Evolutionary conservation across 2,113 vertebrate genomes (phyloP), one percentile per base, ranked within the genome.

Genomic region (Melospiza georgiana): DNA sequence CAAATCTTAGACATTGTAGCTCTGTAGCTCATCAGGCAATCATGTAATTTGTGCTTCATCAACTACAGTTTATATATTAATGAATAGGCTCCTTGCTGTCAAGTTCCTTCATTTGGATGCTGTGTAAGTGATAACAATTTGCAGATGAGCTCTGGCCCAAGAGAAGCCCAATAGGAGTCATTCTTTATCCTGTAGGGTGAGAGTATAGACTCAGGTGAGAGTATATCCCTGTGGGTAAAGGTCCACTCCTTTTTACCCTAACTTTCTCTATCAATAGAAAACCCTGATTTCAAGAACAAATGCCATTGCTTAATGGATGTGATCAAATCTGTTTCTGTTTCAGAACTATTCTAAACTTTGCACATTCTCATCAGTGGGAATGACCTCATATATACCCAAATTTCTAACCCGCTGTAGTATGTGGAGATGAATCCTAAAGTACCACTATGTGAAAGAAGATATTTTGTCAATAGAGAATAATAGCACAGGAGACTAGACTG

Each of bases 41-140:
- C 89, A 94, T 81, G 83, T 93, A 43, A 93, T 91, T 96, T 84
- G 73, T 82, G 73, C 87, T 94, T 93, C 92, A 87, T 95, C 93
- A 95, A 44, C 67, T 79, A 55, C 55, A 41, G 76, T 85, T 96
- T 91, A 89, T 94, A 76, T 84, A 87, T 92, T 94, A 89, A 96
- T 96, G 73, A 95, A 90, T 43, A 85, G 82, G 77, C 73, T 89
- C 66, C 95, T 89, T 86, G 59, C 68, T 94, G 87, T 89, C 90
- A 71, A 80, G 39, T 67, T 93, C 61, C 88, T 82, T 93, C 88
- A 77, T 75, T 86, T 92, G 52, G 65, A 49, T 92, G 31, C 69
- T 41, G n/a, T 65, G 24, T 90, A 89, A 95, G 83, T 49, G 44
- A 74, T 65, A 76, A 84, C 54, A 87, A 88, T 88, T 95, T 95